Conservation (phyloP, 1,140 invertebrate genomes). For the Arion vulgaris region DNA sequence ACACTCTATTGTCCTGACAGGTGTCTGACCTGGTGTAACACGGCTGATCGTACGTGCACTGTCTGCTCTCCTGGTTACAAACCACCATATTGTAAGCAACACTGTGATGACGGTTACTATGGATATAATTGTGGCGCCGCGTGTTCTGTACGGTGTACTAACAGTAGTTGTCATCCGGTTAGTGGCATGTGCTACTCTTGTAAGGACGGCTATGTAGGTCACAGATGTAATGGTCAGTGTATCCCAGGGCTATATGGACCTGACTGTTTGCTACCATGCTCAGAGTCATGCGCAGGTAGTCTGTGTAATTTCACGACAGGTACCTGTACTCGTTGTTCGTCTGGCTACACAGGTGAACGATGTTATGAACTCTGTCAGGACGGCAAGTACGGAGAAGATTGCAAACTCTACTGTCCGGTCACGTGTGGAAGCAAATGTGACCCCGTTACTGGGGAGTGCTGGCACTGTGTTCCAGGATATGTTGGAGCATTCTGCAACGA, state of each 20-base stretch:
- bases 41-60: neutral
- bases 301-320: conserved; percentile 15
- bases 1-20: conserved; percentile 12
- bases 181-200: conserved; percentile 10
- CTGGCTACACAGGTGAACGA: neutral
- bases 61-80: conserved; percentile 5
- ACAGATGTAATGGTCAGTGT: conserved; percentile 29
- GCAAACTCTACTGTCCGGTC: neutral
- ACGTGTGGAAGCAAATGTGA: conserved; percentile 6
- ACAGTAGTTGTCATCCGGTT: neutral
- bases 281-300: neutral
- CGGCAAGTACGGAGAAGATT: conserved; percentile 4
- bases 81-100: conserved; percentile 14
- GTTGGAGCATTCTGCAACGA: conserved; percentile 2
- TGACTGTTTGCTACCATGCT: neutral
- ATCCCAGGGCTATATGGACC: conserved; percentile 15
- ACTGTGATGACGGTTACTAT: neutral
- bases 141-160: neutral
- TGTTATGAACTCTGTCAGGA: conserved; percentile 14
- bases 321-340: neutral
- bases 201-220: conserved; percentile 15
- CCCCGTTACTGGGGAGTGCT: conserved; percentile 6
- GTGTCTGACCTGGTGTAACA: conserved; percentile 29
- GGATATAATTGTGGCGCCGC: neutral
- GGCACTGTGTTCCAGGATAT: conserved; percentile 8